Evolutionary conservation across 2,797 vertebrate genomes (phyloP).

Genomic region (Phyllotis vaccarum): DNA sequence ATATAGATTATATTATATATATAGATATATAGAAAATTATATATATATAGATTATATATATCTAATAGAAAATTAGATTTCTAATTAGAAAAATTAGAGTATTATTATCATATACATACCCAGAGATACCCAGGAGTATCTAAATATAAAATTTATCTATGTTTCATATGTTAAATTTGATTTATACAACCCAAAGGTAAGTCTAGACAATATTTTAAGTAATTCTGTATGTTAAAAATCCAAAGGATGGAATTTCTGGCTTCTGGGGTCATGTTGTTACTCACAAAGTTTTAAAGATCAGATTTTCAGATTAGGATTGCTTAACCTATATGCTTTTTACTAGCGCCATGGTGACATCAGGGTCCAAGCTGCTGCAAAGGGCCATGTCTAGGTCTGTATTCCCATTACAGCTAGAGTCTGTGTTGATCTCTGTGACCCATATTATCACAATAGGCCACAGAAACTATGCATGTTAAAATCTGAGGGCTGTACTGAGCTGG

Average conservation of each 20-base stretch:
- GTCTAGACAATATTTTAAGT: not conserved
- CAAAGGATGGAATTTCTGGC: not conserved
- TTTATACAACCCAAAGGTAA: not conserved
- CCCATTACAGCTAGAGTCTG: not conserved
- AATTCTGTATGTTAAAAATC: not conserved
- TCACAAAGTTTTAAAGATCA: not conserved
- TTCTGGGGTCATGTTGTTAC: not conserved
- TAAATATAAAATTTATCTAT: not conserved
- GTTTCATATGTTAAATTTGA: not conserved
- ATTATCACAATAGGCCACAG: not conserved
- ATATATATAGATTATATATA: too few relatives aligned
- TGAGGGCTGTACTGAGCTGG: rapidly evolving
- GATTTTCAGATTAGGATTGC: not conserved
- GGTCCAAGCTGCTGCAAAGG: not conserved
- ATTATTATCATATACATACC: not conserved
- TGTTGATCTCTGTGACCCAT: not conserved
- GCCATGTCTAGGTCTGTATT: not conserved
- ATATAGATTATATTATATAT: too few relatives aligned
- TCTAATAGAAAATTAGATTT: too few relatives aligned
- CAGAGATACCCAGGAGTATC: not conserved
- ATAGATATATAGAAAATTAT: too few relatives aligned
- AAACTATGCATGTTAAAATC: not conserved
- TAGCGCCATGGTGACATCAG: not conserved
- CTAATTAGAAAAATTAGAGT: not conserved
- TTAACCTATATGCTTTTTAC: not conserved